Base-by-base conservation (phyloP, 2,797 vertebrate species). In the Acanthurus lineatus region DNA sequence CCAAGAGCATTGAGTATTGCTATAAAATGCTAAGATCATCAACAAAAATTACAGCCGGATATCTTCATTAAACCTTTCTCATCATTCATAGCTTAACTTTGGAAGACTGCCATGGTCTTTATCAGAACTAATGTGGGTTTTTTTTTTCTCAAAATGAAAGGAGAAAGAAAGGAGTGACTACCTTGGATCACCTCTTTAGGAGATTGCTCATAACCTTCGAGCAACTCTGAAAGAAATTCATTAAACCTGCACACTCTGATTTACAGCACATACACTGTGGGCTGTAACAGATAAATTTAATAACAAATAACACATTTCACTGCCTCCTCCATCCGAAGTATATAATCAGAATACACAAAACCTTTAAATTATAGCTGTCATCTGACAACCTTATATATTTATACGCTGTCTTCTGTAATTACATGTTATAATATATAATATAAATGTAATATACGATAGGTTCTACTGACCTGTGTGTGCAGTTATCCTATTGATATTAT, bases 71-170 rank as follows among this genome's bases (percentile, higher is more conserved):
- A 38, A 60, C 11, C 7, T 0, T 48, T 14, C 7, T 59, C 53
- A 58, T 60, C 32, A 72, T 51, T 19, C 6, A 9, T 12, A 49
- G 57, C 8, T 8, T 64, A 53, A 73, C 40, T 40, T 48, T 69
- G 28, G 5, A 73, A 63, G 10, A 28, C 42, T 4, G 8, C 5
- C 17, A 10, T 6, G 15, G 28, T 52, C 35, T 57, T 32, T 1
- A 20, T 22, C n/a, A 38, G n/a, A 12, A 28, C 32, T 53, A 69
- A 20, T 66, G 9, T 42, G 22, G 32, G 32, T 2, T 28, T 28
- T 32, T 32, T 47, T 63, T 61, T 59, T 59, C 45, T 16, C 58
- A 63, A 57, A 38, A 19, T 7, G 9, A 11, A 4, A 44, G n/a
- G 38, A 60, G 14, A 53, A 17, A 64, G 52, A 53, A 20, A 64